Conservation (phyloP, 2,797 vertebrate genomes). For the Bovichtus diacanthus region DNA sequence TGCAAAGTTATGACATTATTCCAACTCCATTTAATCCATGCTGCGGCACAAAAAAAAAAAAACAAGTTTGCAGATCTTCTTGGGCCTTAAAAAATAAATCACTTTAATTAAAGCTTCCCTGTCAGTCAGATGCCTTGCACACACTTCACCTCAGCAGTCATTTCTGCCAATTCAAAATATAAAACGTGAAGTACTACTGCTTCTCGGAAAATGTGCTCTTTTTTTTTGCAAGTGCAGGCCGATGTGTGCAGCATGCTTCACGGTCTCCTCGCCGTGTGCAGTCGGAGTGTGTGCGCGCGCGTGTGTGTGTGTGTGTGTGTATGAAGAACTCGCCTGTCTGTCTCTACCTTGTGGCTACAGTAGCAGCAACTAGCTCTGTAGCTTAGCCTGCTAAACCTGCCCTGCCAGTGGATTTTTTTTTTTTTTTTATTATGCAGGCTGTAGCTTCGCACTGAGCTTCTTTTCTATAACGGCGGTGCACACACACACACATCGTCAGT, state of each 20-base stretch:
- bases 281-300: slow-evolving; percentile 18
- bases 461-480: slow-evolving; percentile 1
- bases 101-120: slow-evolving; percentile 36
- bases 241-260: slow-evolving; percentile 53
- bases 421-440: slow-evolving; percentile 53
- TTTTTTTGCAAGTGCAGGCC: slow-evolving; percentile 48
- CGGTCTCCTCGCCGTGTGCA: slow-evolving; percentile 26
- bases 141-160: slow-evolving; percentile 17
- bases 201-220: slow-evolving; percentile 31
- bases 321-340: slow-evolving; percentile 38
- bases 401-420: slow-evolving; percentile 42
- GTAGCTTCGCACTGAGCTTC: slow-evolving; percentile 47
- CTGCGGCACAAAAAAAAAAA: not conserved
- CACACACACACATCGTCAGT: slow-evolving; percentile 26
- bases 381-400: slow-evolving; percentile 82
- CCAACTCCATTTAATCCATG: not conserved
- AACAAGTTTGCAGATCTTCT: slow-evolving; percentile 5
- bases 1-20: slow-evolving; percentile 1
- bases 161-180: not conserved
- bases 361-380: slow-evolving; percentile 80
- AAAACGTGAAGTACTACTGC: slow-evolving; percentile 25
- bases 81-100: slow-evolving; percentile 57
- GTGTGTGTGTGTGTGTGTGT: not conserved
- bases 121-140: slow-evolving; percentile 23
- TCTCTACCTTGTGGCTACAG: slow-evolving; percentile 74